Conservation (phyloP, 2,888 invertebrate genomes). For the Caenorhabditis auriculariae region DNA sequence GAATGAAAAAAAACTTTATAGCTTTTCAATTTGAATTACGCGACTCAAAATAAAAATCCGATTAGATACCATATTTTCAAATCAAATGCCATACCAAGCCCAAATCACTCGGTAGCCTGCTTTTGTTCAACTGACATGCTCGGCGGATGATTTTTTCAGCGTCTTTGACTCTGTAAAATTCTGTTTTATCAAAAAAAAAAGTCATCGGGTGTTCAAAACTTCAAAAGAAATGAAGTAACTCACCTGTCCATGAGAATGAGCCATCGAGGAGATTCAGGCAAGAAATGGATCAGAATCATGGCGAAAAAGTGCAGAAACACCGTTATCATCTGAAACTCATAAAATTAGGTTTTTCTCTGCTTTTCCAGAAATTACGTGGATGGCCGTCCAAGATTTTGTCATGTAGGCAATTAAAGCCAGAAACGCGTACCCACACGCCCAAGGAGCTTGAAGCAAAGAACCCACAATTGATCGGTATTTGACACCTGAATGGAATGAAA, state of each 20-base stretch:
- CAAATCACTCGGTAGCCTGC: conserved; percentile 58
- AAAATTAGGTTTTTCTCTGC: background rate
- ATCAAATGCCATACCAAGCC: conserved; percentile 46
- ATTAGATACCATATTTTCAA: too few relatives aligned
- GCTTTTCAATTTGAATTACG: too few relatives aligned
- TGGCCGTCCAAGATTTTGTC: conserved; percentile 57
- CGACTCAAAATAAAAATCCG: too few relatives aligned
- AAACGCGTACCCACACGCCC: conserved; percentile 63
- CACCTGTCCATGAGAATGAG: conserved; percentile 34
- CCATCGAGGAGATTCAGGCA: conserved; percentile 62
- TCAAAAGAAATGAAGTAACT: background rate
- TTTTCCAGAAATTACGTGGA: conserved; percentile 42
- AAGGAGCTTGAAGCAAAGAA: conserved; percentile 61
- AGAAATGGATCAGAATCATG: conserved; percentile 41
- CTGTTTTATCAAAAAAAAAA: too few relatives aligned
- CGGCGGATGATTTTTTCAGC: conserved; percentile 58
- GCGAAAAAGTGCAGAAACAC: conserved; percentile 52
- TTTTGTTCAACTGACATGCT: conserved; percentile 61
- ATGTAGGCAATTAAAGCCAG: conserved; percentile 60
- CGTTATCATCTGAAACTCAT: conserved; percentile 44
- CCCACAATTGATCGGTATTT: conserved; percentile 63
- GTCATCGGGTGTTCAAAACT: too few relatives aligned
- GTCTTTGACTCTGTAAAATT: conserved; percentile 47
- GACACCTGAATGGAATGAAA: conserved; percentile 31
- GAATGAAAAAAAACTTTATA: too few relatives aligned